phyloP scores from a whole-genome alignment of 2,113 vertebrate species.

The Poeciliopsis occidentalis region DNA sequence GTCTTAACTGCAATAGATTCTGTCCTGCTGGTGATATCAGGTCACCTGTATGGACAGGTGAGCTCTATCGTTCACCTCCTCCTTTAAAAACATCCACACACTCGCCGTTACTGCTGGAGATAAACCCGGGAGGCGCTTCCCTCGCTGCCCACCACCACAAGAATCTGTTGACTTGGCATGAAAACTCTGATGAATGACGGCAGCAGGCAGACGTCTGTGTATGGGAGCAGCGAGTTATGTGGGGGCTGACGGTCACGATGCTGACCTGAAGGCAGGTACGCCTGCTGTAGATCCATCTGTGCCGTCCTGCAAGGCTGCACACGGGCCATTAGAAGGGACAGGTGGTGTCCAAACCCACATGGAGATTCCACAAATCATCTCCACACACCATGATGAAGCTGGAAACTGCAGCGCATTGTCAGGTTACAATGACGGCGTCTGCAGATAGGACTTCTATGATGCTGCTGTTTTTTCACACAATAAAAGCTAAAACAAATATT shows the following conservation, averaged over 20 bases:
- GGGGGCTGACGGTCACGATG: conserved; percentile 24
- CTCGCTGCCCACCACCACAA: conserved; percentile 34
- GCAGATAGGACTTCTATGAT: no score
- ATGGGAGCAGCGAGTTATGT: conserved; percentile 61
- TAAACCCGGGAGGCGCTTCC: conserved; percentile 50
- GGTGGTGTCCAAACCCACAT: conserved; percentile 7
- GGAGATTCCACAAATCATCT: not conserved
- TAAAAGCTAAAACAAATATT: no score
- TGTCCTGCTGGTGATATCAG: conserved; percentile 4
- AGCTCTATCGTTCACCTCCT: conserved; percentile 53
- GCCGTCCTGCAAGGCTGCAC: conserved; percentile 5
- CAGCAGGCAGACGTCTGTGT: conserved; percentile 47
- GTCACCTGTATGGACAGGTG: conserved; percentile 15
- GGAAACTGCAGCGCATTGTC: no score
- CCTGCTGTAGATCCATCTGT: conserved; percentile 48
- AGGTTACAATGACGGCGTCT: no score
- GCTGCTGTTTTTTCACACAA: no score
- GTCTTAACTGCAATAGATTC: no score
- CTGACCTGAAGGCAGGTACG: conserved; percentile 40
- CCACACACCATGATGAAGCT: no score
- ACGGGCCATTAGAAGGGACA: not conserved
- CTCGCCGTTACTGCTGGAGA: conserved; percentile 29
- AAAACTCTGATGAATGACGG: conserved; percentile 62
- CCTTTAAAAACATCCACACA: conserved; percentile 11
- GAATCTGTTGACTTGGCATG: conserved; percentile 71